These are phyloP conservation scores for Champsocephalus gunnari DNA, from an alignment of 2,797 vertebrate species.

Conservation along the genomic window DNA sequence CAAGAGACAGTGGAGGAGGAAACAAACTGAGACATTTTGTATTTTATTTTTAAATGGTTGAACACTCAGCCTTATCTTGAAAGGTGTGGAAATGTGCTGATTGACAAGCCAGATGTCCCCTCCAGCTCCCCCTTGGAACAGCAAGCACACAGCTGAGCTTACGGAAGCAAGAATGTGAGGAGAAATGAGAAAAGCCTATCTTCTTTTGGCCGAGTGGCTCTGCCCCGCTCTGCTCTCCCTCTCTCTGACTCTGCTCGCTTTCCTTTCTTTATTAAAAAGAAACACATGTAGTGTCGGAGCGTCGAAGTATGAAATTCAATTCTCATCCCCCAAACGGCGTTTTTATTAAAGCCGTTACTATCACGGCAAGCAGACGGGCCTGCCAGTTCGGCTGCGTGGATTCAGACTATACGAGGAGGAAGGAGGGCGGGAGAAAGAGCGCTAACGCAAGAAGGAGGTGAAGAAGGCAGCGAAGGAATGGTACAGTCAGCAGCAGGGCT, in stretches of 20 bases:
- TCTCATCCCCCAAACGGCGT: slow-evolving; percentile 84
- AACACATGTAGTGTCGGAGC: slow-evolving; percentile 84
- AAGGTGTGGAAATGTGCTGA: slow-evolving; percentile 60
- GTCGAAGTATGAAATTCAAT: slow-evolving; percentile 88
- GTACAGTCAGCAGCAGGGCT: slow-evolving; percentile 61
- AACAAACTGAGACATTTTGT: slow-evolving; percentile 12
- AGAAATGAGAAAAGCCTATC: slow-evolving; percentile 78
- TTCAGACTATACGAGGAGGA: slow-evolving; percentile 60
- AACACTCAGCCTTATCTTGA: slow-evolving; percentile 56
- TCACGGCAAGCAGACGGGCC: slow-evolving; percentile 78
- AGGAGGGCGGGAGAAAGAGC: slow-evolving; percentile 35
- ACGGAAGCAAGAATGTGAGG: slow-evolving; percentile 68
- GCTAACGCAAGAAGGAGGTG: slow-evolving; percentile 42
- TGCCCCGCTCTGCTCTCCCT: slow-evolving; percentile 35
- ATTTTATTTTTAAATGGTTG: slow-evolving; percentile 32
- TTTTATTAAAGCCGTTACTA: slow-evolving; percentile 86
- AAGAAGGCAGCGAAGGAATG: slow-evolving; percentile 66
- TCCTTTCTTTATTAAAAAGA: slow-evolving; percentile 84
- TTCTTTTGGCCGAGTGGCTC: slow-evolving; percentile 66
- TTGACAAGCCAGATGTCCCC: slow-evolving; percentile 68
- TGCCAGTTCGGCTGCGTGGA: slow-evolving; percentile 66
- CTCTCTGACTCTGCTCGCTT: slow-evolving; percentile 44
- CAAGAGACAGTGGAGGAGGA: slow-evolving; percentile 7
- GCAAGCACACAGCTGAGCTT: slow-evolving; percentile 68
- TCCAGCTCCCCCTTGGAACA: slow-evolving; percentile 53